Evolutionary conservation across 2,888 invertebrate genomes (phyloP), one percentile per base, ranked within the genome.

Genomic region (Antheraea yamamai): DNA sequence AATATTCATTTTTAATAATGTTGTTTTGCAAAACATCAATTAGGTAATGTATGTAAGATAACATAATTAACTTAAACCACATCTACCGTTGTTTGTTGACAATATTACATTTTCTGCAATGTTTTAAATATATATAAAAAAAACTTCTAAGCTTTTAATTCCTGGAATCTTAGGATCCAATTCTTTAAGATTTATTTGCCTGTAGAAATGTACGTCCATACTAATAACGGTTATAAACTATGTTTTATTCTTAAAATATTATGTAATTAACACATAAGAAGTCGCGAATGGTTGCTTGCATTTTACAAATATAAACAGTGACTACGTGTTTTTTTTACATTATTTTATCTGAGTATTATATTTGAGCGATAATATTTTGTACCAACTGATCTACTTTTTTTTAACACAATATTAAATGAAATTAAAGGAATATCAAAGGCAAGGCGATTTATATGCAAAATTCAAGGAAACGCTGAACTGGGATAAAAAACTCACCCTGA

Each of bases 401-500:
- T 6, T 4, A 55, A 18, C 18, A n/a, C 20, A 55, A 55, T 20
- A 55, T 4, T 55, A 6, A 55, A 2, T 4, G 30, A 30, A 2
- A 16, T 30, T 16, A 4, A 61, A 23, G 4, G 7, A 61, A 61
- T 12, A 8, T 23, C n/a, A 12, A 23, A 23, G n/a, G n/a, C 20
- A 12, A 61, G 10, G 23, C n/a, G 2, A 23, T 61, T 66, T 30
- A 30, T 30, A 30, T 66, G 16, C 6, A 66, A 66, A 66, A 14
- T 12, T 23, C 61, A 16, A 35, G 23, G n/a, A 70, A 35, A 70
- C 1, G 2, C 20, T 39, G 39, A 70, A 70, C n/a, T 76, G 80
- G 82, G 79, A 81, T 79, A 78, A 76, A 79, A 79, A 84, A 95
- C 95, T 94, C 92, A 95, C 95, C 93, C 93, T 90, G 88, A 90